Conservation (phyloP, 2,797 vertebrate species). For the Acanthurus lineatus region DNA sequence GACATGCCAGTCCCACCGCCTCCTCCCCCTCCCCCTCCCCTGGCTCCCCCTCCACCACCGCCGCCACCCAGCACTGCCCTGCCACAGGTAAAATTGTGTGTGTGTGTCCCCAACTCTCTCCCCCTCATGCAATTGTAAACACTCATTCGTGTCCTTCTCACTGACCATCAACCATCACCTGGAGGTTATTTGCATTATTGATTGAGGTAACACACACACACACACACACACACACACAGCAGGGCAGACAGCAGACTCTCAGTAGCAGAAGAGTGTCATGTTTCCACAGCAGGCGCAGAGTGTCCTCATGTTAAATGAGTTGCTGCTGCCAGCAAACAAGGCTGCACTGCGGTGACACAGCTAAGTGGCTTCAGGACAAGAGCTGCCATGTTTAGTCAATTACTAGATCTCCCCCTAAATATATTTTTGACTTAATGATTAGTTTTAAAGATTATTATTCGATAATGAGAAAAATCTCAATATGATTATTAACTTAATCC, state of each 20-base stretch:
- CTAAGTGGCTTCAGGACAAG: constrained; percentile 4
- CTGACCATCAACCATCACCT: constrained; percentile 72
- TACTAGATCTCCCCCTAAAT: too few relatives aligned
- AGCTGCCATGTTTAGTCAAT: too few relatives aligned
- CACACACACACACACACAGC: constrained; percentile 7
- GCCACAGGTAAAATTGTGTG: constrained; percentile 72
- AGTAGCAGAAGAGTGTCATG: constrained; percentile 72
- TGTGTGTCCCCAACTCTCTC: too few relatives aligned
- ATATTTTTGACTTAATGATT: too few relatives aligned
- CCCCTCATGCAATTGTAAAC: constrained; percentile 35
- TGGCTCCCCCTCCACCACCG: constrained; percentile 72
- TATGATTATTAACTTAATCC: background rate
- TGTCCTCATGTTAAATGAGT: constrained; percentile 68
- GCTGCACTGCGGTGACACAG: constrained; percentile 6
- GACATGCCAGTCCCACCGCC: constrained; percentile 78
- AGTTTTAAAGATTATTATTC: too few relatives aligned
- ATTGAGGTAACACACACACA: constrained; percentile 64
- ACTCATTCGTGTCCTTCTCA: constrained; percentile 42
- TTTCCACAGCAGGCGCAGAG: constrained; percentile 67
- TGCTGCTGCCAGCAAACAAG: constrained; percentile 25
- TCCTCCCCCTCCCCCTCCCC: constrained; percentile 77
- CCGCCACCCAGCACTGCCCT: constrained; percentile 70
- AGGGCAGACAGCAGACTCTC: constrained; percentile 59
- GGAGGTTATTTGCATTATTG: constrained; percentile 83
- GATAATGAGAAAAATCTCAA: too few relatives aligned